phyloP scores from a whole-genome alignment of 2,797 vertebrate species.

The Hapalemur alaotrensis region DNA sequence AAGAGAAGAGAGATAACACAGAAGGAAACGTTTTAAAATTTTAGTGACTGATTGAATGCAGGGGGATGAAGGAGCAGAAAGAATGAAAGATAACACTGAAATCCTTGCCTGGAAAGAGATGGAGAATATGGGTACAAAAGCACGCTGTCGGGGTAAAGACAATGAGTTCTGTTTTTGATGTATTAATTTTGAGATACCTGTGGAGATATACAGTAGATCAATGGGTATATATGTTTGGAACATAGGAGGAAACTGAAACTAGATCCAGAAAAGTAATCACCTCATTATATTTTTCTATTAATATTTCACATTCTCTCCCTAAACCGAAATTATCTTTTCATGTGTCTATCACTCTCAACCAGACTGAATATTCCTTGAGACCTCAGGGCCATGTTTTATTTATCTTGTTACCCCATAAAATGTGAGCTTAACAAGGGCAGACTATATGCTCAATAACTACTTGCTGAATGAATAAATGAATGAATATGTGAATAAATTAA shows the following conservation, averaged over 20 bases:
- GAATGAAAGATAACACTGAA: slow-evolving; percentile 16
- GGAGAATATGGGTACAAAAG: background rate
- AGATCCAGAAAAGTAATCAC: slow-evolving; percentile 37
- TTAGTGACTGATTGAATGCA: slow-evolving; percentile 8
- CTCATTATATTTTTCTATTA: background rate
- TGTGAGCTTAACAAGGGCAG: background rate
- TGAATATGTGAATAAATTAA: slow-evolving; percentile 23
- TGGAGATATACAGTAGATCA: background rate
- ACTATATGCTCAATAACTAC: slow-evolving; percentile 20
- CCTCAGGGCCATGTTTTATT: background rate
- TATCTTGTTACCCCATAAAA: slow-evolving; percentile 21
- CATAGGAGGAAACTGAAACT: background rate
- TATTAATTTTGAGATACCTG: slow-evolving; percentile 11
- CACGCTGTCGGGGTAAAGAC: background rate
- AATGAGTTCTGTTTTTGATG: background rate
- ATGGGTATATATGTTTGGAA: background rate
- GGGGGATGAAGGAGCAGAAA: background rate
- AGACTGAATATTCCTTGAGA: slow-evolving; percentile 41
- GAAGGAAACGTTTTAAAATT: background rate
- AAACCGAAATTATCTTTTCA: slow-evolving; percentile 54
- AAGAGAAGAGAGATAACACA: background rate
- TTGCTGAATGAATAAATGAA: slow-evolving; percentile 39
- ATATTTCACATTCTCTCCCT: slow-evolving; percentile 20
- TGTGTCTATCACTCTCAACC: background rate
- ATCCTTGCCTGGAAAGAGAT: background rate